phyloP scores from a whole-genome alignment of 2,797 vertebrate species.

The Limnodromus scolopaceus region DNA sequence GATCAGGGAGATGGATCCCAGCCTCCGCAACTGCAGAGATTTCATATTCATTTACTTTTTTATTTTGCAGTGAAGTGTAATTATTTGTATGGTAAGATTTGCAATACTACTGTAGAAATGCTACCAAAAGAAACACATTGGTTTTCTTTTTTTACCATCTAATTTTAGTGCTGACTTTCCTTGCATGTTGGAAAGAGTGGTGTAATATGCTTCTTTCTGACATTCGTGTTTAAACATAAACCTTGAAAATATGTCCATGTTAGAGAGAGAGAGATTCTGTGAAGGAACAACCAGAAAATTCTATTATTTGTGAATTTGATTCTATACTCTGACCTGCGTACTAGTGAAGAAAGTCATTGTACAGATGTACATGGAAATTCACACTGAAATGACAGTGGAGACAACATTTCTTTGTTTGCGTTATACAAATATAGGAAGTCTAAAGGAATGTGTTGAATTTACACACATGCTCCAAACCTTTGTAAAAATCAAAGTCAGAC shows the following conservation, averaged over 20 bases:
- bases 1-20: neutral
- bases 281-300: neutral
- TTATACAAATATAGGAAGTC: neutral
- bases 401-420: neutral
- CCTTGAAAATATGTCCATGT: neutral
- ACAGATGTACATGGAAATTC: neutral
- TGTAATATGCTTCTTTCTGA: neutral
- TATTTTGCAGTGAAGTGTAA: neutral
- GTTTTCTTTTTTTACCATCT: neutral
- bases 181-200: neutral
- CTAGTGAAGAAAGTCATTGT: neutral
- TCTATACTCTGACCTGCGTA: neutral
- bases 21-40: neutral
- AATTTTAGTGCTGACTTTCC: neutral
- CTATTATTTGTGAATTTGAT: neutral
- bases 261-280: neutral
- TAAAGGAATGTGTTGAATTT: neutral
- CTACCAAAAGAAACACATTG: neutral
- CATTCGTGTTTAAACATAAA: neutral
- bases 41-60: neutral
- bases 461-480: neutral
- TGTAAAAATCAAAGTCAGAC: neutral
- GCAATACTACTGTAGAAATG: neutral
- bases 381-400: neutral
- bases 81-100: neutral